Percentiles rank a stretch among this genome's conserved stretches.
Evolutionary conservation across 2,888 invertebrate genomes (phyloP).

Genomic region (Anticlea derivata): DNA sequence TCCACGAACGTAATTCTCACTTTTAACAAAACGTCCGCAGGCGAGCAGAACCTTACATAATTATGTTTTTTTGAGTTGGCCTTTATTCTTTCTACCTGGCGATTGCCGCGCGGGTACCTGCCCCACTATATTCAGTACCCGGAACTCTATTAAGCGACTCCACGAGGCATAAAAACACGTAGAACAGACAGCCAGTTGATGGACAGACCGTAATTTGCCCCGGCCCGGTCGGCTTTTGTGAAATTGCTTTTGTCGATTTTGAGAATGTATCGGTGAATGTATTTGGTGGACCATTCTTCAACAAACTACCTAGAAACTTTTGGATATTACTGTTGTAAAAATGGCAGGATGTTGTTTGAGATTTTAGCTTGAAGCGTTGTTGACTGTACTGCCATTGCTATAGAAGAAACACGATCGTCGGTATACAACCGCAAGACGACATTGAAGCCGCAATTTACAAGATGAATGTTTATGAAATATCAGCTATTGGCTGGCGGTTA

Average conservation of each 20-base stretch:
- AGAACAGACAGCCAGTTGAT: conserved; percentile 58
- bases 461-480: conserved; percentile 40
- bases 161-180: conserved; percentile 67
- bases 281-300: conserved; percentile 32
- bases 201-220: conserved; percentile 62
- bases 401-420: conserved; percentile 33
- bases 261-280: conserved; percentile 31
- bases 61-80: conserved; percentile 54
- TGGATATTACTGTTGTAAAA: conserved; percentile 15
- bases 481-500: conserved; percentile 20
- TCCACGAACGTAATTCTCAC: conserved; percentile 45
- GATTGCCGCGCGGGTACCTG: conserved; percentile 58
- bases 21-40: conserved; percentile 52
- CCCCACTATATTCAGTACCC: conserved; percentile 67
- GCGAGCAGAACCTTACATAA: conserved; percentile 49
- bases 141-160: conserved; percentile 76
- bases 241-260: conserved; percentile 50
- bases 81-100: conserved; percentile 67
- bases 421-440: conserved; percentile 36
- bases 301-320: conserved; percentile 24
- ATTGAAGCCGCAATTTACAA: conserved; percentile 36
- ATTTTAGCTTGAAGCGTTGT: conserved; percentile 14
- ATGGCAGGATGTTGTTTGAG: conserved; percentile 17
- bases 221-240: conserved; percentile 47
- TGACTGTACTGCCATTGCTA: conserved; percentile 23